A percentile compares a stretch with the other conserved stretches of the same genome.
Evolutionary conservation across 2,888 invertebrate genomes (phyloP).

Genomic region (Halocaridina rubra): DNA sequence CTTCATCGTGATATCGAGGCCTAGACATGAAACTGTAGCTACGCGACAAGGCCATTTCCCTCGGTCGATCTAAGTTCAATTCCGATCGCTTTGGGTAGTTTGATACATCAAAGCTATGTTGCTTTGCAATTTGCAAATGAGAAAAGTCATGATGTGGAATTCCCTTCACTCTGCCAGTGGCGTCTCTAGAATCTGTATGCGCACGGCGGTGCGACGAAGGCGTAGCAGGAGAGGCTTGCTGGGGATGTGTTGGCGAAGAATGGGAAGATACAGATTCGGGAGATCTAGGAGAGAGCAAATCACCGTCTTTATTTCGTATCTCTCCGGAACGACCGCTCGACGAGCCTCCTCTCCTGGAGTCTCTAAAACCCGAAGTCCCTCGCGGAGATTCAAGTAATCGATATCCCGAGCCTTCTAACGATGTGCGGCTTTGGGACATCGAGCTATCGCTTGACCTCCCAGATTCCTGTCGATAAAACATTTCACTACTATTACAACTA

Average conservation of each 20-base stretch:
- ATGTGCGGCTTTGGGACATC: constrained; percentile 58
- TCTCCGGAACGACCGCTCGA: constrained; percentile 33
- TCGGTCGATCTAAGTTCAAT: constrained; percentile 44
- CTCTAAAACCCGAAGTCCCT: constrained; percentile 26
- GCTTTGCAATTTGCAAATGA: constrained; percentile 45
- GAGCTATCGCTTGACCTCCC: constrained; percentile 57
- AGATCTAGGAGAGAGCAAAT: constrained; percentile 27
- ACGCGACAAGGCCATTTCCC: constrained; percentile 66
- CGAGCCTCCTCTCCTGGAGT: constrained; percentile 19
- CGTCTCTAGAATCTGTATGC: constrained; percentile 9
- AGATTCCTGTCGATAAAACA: too few species aligned
- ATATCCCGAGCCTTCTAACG: constrained; percentile 51
- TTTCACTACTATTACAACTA: too few species aligned
- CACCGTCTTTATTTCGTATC: constrained; percentile 35
- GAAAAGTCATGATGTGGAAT: constrained; percentile 31
- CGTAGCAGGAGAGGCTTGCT: constrained; percentile 40
- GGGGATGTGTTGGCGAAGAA: constrained; percentile 54
- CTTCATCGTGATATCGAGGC: constrained; percentile 72
- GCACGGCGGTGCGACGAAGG: constrained; percentile 56
- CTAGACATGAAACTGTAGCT: constrained; percentile 74
- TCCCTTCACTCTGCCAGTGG: constrained; percentile 10
- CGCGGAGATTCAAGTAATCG: constrained; percentile 46
- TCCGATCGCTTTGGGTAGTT: constrained; percentile 49
- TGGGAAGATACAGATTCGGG: constrained; percentile 50
- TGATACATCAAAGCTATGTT: constrained; percentile 56